Percentiles rank a stretch among this genome's conserved stretches.
Evolutionary conservation across 2,113 vertebrate genomes (phyloP).

Genomic region (Nannospalax galili): DNA sequence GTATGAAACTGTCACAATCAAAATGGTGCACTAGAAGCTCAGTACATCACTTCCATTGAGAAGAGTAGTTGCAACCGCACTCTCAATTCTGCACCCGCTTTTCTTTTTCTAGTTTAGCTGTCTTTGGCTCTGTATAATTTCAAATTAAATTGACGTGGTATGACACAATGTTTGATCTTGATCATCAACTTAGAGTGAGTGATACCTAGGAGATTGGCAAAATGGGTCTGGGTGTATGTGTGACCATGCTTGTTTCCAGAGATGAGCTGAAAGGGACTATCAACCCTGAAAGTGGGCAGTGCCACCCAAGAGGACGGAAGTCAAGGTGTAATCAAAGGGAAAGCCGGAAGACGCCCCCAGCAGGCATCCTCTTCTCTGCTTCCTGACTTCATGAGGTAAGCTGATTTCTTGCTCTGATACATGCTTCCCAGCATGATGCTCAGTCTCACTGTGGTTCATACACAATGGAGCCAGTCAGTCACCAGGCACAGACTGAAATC

Average conservation of each 20-base stretch:
- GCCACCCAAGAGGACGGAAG: not conserved
- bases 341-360: no score
- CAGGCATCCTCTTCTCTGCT: not conserved
- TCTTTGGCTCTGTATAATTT: not conserved
- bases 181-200: not conserved
- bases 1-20: not conserved
- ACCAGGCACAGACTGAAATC: not conserved
- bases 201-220: not conserved
- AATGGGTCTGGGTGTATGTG: not conserved
- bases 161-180: not conserved
- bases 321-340: no score
- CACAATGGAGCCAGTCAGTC: not conserved
- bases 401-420: not conserved
- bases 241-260: not conserved
- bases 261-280: no score
- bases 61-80: not conserved
- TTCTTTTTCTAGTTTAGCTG: not conserved
- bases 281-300: not conserved
- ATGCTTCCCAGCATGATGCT: not conserved
- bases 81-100: not conserved
- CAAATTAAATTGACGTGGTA: not conserved
- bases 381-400: not conserved
- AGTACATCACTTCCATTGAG: not conserved
- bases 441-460: not conserved
- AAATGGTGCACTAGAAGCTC: not conserved